Base-by-base conservation (phyloP, 2,888 invertebrate species). In the Sminthurides aquaticus region DNA sequence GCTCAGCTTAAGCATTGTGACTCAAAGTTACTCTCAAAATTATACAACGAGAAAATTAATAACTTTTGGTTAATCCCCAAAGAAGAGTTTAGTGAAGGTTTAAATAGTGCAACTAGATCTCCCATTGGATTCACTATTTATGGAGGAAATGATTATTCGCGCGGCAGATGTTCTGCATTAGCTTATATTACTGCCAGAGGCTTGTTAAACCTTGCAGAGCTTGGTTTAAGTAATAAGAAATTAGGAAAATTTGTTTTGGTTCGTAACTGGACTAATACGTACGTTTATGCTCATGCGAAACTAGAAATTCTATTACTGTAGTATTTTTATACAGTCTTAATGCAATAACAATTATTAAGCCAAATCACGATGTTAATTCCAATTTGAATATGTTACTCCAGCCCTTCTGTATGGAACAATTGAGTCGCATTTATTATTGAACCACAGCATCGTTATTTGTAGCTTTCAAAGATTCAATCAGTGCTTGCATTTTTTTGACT, bases 71-170 rank as follows among this genome's bases (percentile, higher is more conserved):
- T 71, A 8, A 55, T 64, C 2, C 48, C 48, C 11, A 25, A 8
- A 43, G 18, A 43, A 2, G 25, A 60, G n/a, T 20, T 49, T 3
- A 20, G 57, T 11, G 18, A 60, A 20, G 52, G 52, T n/a, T 62
- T 70, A 3, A 2, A 55, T 0, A 43, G 20, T 1, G 60, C 67
- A 64, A 64, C 55, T 29, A 57, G 71, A 49, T 27, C 25, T 25
- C 67, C 71, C 0, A 64, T 71, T 22, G 74, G 74, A 20, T 68
- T 71, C 62, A 28, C 69, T 2, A 62, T 63, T 20, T 62, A 65
- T 34, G 69, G 68, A 18, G 62, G 65, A 29, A 69, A 67, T 22
- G 62, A 68, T 1, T 74, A 68, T 55, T 52, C 63, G 1, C 59
- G 60, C 5, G 74, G 71, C 2, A 70, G 67, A 59, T 66, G 66